Evolutionary conservation across 2,113 vertebrate species (phyloP).

Genomic region (Xenopus borealis): DNA sequence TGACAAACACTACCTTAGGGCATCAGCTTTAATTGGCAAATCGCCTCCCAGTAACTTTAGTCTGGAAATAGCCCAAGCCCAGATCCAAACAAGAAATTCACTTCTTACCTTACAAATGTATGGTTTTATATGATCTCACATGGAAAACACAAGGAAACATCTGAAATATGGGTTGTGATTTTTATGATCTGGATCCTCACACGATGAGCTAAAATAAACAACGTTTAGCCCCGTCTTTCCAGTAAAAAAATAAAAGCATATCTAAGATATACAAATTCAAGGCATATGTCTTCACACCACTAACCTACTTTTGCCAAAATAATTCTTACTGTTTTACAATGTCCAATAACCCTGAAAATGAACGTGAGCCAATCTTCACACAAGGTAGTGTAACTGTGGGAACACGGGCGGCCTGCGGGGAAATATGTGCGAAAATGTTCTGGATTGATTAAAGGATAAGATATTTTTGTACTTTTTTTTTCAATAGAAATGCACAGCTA

Average conservation of each 20-base stretch:
- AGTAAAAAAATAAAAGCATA: background rate
- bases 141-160: too few species aligned
- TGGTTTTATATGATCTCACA: too few species aligned
- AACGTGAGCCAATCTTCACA: conserved; percentile 50
- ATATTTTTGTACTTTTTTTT: conserved; percentile 30
- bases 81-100: too few species aligned
- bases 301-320: conserved; percentile 40
- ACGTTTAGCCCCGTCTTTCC: background rate
- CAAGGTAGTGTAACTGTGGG: conserved; percentile 47
- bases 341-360: conserved; percentile 45
- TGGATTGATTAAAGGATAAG: conserved; percentile 48
- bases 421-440: conserved; percentile 50
- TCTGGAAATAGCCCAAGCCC: too few species aligned
- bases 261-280: conserved; percentile 12
- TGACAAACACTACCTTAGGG: too few species aligned
- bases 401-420: conserved; percentile 37
- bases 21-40: too few species aligned
- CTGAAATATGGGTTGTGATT: background rate
- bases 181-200: conserved; percentile 1
- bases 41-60: too few species aligned
- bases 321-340: conserved; percentile 21
- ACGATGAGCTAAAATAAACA: background rate
- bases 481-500: background rate
- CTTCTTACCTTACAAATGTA: too few species aligned
- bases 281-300: conserved; percentile 16